phyloP scores from a whole-genome alignment of 2,888 invertebrate genomes.

The Agrotis segetum region DNA sequence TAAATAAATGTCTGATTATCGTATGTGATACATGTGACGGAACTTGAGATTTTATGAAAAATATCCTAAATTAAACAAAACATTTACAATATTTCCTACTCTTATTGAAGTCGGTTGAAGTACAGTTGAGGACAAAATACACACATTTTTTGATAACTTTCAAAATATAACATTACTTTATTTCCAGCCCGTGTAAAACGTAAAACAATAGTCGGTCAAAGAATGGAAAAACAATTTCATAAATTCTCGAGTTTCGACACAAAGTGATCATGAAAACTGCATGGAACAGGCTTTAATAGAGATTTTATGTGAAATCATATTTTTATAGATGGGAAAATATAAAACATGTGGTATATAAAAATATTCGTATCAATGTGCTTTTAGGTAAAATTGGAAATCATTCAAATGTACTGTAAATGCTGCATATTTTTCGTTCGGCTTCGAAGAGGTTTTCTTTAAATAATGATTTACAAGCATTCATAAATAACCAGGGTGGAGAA shows the following conservation, averaged over 20 bases:
- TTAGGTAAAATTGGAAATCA: constrained; percentile 58
- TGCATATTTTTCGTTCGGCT: constrained; percentile 13
- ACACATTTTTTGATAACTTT: no score
- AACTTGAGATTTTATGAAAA: constrained; percentile 38
- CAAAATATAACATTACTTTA: neutral
- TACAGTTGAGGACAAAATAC: neutral
- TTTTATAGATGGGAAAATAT: constrained; percentile 63
- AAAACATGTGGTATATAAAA: constrained; percentile 66
- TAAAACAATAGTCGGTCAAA: constrained; percentile 29
- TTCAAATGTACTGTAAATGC: constrained; percentile 13
- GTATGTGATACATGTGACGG: constrained; percentile 36
- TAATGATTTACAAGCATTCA: neutral
- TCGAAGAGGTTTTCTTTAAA: constrained; percentile 24
- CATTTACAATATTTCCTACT: neutral
- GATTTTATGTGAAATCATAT: constrained; percentile 72
- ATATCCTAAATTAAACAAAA: neutral
- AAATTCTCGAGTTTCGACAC: constrained; percentile 62
- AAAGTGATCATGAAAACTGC: constrained; percentile 71
- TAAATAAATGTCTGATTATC: constrained; percentile 64
- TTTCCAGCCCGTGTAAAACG: neutral
- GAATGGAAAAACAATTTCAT: constrained; percentile 19
- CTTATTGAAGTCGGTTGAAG: neutral
- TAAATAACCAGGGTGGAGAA: no score
- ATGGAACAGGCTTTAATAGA: constrained; percentile 86
- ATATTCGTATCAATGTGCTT: constrained; percentile 76